phyloP scores from a whole-genome alignment of 2,797 vertebrate species.

The Pseudotriccus pelzelni region DNA sequence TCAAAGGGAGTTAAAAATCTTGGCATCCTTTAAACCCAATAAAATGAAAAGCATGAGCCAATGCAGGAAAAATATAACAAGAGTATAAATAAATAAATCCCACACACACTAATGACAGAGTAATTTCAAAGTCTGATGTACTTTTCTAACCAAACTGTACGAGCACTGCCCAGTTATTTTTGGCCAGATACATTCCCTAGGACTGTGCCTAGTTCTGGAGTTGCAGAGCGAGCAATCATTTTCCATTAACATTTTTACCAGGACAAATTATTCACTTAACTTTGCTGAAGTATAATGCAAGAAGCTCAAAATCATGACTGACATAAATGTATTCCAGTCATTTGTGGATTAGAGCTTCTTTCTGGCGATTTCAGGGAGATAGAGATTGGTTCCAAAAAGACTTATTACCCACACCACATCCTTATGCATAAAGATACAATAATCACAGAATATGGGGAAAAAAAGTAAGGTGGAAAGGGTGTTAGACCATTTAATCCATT shows the following conservation, averaged over 20 bases:
- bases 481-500: background rate
- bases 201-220: background rate
- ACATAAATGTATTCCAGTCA: conserved; percentile 37
- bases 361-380: background rate
- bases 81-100: background rate
- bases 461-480: background rate
- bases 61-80: background rate
- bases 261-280: conserved; percentile 38
- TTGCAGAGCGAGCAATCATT: background rate
- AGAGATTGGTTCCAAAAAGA: background rate
- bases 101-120: background rate
- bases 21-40: background rate
- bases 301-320: conserved; percentile 48
- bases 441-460: background rate
- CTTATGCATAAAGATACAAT: background rate
- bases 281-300: conserved; percentile 17
- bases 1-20: background rate
- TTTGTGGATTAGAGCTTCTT: conserved; percentile 4
- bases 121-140: background rate
- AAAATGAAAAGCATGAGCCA: background rate
- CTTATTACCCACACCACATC: background rate
- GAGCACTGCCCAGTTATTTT: background rate
- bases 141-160: background rate
- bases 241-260: conserved; percentile 19
- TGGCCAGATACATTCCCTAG: background rate